These are phyloP conservation scores for Nomada goodeniana DNA, from an alignment of 2,888 invertebrate species.

Conservation along the genomic window DNA sequence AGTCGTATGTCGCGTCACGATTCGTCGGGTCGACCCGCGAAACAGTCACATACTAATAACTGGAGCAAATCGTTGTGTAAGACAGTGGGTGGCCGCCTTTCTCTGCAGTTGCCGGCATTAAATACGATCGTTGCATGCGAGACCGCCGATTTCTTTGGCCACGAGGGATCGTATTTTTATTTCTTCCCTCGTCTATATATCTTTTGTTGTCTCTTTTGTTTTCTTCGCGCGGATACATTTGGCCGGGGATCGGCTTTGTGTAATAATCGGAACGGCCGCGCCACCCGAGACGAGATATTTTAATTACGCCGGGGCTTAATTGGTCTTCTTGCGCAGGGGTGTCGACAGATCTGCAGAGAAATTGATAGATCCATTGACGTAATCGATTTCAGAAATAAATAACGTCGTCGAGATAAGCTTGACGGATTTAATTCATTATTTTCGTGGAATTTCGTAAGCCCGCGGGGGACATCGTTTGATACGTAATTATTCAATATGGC, in stretches of 20 bases:
- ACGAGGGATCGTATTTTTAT: constrained; percentile 39
- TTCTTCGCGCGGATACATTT: constrained; percentile 37
- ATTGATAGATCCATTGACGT: constrained; percentile 11
- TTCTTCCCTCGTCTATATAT: too few species aligned
- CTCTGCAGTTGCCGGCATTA: constrained; percentile 69
- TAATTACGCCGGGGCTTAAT: constrained; percentile 46
- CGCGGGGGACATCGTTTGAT: too few species aligned
- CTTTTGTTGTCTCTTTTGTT: neutral
- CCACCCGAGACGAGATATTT: constrained; percentile 31
- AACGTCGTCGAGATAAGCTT: too few species aligned
- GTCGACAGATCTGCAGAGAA: constrained; percentile 30
- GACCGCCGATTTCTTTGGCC: constrained; percentile 53
- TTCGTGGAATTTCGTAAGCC: too few species aligned
- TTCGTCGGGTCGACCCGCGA: constrained; percentile 64
- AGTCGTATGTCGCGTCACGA: constrained; percentile 54
- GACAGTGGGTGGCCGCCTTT: constrained; percentile 82
- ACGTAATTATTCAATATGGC: too few species aligned
- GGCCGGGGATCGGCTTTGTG: constrained; percentile 40
- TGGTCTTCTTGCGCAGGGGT: constrained; percentile 20
- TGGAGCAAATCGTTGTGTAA: constrained; percentile 79
- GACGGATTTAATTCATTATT: too few species aligned
- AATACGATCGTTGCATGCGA: constrained; percentile 54
- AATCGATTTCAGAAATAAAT: too few species aligned
- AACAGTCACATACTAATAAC: constrained; percentile 76
- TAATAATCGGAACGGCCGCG: constrained; percentile 43